Conservation (phyloP, 2,797 vertebrate species). For the Siniperca undulata region DNA sequence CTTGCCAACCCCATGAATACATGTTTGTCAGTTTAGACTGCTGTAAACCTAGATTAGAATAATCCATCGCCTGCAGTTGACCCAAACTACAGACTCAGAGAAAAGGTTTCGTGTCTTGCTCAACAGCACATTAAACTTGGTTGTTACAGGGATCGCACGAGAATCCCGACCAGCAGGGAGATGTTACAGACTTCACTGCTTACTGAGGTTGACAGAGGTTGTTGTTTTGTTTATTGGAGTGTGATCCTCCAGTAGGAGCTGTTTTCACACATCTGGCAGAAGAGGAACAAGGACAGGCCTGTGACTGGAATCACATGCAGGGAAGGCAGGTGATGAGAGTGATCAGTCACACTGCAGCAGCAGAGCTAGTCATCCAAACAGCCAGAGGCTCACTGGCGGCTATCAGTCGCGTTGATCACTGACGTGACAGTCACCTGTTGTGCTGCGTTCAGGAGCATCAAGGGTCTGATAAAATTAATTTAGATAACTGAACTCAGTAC, state of each 20-base stretch:
- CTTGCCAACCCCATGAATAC: conserved; percentile 24
- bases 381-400: conserved; percentile 64
- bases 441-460: conserved; percentile 35
- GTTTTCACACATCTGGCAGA: conserved; percentile 76
- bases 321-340: conserved; percentile 83
- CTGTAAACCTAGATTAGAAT: conserved; percentile 17
- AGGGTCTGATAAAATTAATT: conserved; percentile 14
- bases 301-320: conserved; percentile 85
- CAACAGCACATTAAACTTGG: conserved; percentile 16
- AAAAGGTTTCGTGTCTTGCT: conserved; percentile 4
- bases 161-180: conserved; percentile 18
- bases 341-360: conserved; percentile 79
- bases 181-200: conserved; percentile 18
- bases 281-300: conserved; percentile 81
- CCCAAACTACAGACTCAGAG: conserved; percentile 18
- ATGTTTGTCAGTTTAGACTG: conserved; percentile 18
- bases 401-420: conserved; percentile 22
- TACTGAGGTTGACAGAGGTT: conserved; percentile 42
- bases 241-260: conserved; percentile 58
- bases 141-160: conserved; percentile 10
- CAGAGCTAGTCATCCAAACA: conserved; percentile 74
- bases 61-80: conserved; percentile 18
- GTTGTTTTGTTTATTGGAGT: conserved; percentile 64
- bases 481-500: not conserved
- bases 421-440: conserved; percentile 65